Evolutionary conservation across 1,140 invertebrate species (phyloP).

Genomic region (Plodia interpunctella): DNA sequence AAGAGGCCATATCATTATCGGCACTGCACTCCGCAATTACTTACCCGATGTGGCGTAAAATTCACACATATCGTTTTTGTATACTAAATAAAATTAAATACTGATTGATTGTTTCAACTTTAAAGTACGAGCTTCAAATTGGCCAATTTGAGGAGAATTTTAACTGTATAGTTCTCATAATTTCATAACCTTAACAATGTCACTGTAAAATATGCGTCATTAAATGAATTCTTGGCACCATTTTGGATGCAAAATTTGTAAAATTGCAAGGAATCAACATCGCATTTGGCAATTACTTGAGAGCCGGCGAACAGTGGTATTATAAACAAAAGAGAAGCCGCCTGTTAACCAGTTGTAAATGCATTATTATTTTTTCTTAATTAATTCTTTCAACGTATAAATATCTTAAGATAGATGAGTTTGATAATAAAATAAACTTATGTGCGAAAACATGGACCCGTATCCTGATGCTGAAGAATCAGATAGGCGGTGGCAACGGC

Average conservation of each 20-base stretch:
- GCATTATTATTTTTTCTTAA: not conserved
- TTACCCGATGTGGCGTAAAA: constrained; percentile 23
- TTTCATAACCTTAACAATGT: constrained; percentile 6
- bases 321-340: constrained; percentile 1
- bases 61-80: constrained; percentile 26
- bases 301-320: not conserved
- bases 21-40: constrained; percentile 48
- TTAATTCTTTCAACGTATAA: not conserved
- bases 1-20: constrained; percentile 52
- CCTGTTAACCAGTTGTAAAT: not conserved
- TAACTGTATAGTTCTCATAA: constrained; percentile 2
- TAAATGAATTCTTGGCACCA: constrained; percentile 4
- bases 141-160: not conserved
- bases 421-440: not conserved
- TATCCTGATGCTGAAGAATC: constrained; percentile 6
- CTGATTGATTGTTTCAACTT: constrained; percentile 30
- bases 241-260: not conserved
- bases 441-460: not conserved
- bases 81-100: constrained; percentile 18
- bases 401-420: constrained; percentile 3
- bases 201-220: constrained; percentile 2
- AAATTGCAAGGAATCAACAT: not conserved
- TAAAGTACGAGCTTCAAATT: not conserved
- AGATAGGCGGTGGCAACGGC: constrained; percentile 1
- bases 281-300: not conserved